A percentile compares a stretch with the other conserved stretches of the same genome.
phyloP scores from a whole-genome alignment of 1,140 invertebrate species.

The Pseudomyrmex concolor region DNA sequence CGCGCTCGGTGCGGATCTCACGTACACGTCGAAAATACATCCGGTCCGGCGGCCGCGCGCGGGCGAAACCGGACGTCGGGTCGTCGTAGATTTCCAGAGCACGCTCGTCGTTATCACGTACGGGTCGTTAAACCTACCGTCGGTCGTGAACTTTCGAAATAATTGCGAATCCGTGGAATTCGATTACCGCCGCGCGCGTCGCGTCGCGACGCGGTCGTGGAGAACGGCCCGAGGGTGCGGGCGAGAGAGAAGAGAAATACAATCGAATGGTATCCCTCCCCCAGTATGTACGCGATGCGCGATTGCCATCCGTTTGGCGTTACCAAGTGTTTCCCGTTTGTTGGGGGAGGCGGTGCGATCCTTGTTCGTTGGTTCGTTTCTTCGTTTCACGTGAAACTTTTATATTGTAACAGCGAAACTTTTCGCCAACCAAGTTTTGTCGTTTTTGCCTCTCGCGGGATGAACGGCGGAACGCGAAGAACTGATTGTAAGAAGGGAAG shows the following conservation, averaged over 20 bases:
- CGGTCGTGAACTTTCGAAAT: slow-evolving; percentile 56
- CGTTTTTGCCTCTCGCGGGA: slow-evolving; percentile 37
- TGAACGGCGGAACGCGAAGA: background rate
- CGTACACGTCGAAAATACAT: slow-evolving; percentile 49
- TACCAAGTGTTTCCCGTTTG: slow-evolving; percentile 18
- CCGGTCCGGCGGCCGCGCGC: background rate
- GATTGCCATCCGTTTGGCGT: slow-evolving; percentile 35
- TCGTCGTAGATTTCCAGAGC: slow-evolving; percentile 34
- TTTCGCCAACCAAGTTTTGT: slow-evolving; percentile 63
- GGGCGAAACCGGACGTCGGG: background rate
- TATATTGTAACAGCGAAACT: slow-evolving; percentile 65
- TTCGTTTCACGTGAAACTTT: slow-evolving; percentile 44
- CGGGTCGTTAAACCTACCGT: slow-evolving; percentile 57
- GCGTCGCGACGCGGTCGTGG: background rate
- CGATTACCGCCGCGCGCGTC: slow-evolving; percentile 40
- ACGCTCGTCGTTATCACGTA: slow-evolving; percentile 59
- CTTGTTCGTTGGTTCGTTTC: slow-evolving; percentile 26
- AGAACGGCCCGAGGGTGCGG: background rate
- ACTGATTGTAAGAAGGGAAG: background rate
- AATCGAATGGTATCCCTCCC: slow-evolving; percentile 13
- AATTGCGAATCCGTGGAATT: slow-evolving; percentile 65
- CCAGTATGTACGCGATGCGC: background rate
- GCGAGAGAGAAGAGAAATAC: slow-evolving; percentile 3
- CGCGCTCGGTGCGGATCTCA: slow-evolving; percentile 21
- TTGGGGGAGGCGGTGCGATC: background rate